These are phyloP conservation scores for Bhutanitis thaidina DNA, from an alignment of 2,888 invertebrate genomes.

Conservation along the genomic window DNA sequence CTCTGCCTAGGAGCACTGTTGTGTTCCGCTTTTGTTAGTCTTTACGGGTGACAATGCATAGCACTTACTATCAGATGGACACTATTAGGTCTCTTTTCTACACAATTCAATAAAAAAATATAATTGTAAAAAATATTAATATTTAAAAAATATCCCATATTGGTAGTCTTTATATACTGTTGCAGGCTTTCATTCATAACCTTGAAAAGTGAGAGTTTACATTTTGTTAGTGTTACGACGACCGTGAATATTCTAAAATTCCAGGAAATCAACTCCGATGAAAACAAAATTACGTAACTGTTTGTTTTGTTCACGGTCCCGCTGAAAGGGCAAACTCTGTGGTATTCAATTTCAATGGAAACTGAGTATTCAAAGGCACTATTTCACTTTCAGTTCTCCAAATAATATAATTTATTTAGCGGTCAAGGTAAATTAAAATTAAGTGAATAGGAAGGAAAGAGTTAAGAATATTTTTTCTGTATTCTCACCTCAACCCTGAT, in stretches of 20 bases:
- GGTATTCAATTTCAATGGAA: conserved; percentile 1
- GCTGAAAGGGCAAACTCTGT: background rate
- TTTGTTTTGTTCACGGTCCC: conserved; percentile 2
- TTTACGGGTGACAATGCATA: too few relatives aligned
- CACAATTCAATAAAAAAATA: too few relatives aligned
- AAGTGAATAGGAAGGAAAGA: background rate
- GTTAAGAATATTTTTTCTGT: too few relatives aligned
- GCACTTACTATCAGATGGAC: too few relatives aligned
- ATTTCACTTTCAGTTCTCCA: background rate
- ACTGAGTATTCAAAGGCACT: background rate
- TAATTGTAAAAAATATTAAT: too few relatives aligned
- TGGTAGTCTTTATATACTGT: too few relatives aligned
- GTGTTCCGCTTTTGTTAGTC: too few relatives aligned
- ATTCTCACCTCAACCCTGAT: too few relatives aligned
- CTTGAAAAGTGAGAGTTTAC: conserved; percentile 10
- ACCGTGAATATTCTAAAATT: conserved; percentile 12
- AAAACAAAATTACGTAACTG: conserved; percentile 5
- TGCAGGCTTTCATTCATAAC: conserved; percentile 1
- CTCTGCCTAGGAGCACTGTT: too few relatives aligned
- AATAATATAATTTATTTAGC: background rate
- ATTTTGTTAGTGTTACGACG: background rate
- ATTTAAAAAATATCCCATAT: too few relatives aligned
- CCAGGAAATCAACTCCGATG: conserved; percentile 1
- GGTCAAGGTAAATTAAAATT: conserved; percentile 2
- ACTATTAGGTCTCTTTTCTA: too few relatives aligned